phyloP scores from a whole-genome alignment of 1,140 invertebrate genomes.

The Papilio machaon region DNA sequence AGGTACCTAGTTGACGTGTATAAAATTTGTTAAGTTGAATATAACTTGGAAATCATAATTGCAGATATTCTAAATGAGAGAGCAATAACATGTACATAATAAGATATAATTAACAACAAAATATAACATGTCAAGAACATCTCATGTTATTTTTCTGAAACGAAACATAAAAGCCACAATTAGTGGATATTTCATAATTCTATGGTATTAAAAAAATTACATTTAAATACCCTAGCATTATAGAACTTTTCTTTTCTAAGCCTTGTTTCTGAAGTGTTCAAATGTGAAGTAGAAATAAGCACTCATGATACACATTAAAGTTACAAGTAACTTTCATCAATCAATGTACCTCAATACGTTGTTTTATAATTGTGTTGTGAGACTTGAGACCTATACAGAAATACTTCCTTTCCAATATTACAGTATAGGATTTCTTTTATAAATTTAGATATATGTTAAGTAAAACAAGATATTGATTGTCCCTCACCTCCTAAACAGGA shows the following conservation, averaged over 20 bases:
- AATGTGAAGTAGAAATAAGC: not conserved
- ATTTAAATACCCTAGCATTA: not conserved
- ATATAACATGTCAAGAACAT: not conserved
- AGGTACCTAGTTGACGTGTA: not conserved
- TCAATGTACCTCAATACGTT: not conserved
- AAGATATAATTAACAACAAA: not conserved
- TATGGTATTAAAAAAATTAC: not conserved
- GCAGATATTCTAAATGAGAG: not conserved
- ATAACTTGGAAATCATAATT: not conserved
- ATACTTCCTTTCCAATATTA: not conserved
- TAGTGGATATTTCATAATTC: not conserved
- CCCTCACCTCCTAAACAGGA: conserved; percentile 92
- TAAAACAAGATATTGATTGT: not conserved
- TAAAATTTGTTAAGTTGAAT: not conserved
- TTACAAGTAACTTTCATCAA: not conserved
- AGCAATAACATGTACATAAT: not conserved
- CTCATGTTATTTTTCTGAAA: not conserved
- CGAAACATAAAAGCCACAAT: not conserved
- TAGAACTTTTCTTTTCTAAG: no score
- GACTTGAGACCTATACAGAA: not conserved
- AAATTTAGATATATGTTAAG: not conserved
- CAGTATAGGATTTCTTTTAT: not conserved
- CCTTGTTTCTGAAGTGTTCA: no score
- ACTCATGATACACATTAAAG: not conserved
- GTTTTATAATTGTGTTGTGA: no score